These are phyloP conservation scores for Tetramorium bicarinatum DNA, from an alignment of 2,888 invertebrate genomes.

Conservation along the genomic window DNA sequence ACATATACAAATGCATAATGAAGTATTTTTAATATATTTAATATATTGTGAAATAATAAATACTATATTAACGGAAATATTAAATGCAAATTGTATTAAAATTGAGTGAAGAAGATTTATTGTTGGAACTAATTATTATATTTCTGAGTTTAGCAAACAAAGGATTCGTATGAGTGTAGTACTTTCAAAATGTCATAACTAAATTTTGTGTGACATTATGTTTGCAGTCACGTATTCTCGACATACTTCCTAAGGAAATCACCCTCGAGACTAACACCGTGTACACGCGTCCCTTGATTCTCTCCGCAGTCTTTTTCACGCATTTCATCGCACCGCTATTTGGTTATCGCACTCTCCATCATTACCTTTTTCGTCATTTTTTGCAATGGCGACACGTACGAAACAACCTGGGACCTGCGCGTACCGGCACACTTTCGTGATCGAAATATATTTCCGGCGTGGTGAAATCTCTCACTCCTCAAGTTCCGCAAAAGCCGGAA, in stretches of 20 bases:
- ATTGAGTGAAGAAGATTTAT: background rate
- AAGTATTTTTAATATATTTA: background rate
- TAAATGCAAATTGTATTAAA: background rate
- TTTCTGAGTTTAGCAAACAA: background rate
- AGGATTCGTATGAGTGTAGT: background rate
- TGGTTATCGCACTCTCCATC: conserved; percentile 57
- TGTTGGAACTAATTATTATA: background rate
- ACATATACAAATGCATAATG: background rate
- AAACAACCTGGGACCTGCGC: background rate
- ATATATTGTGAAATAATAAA: background rate
- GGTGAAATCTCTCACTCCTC: conserved; percentile 26
- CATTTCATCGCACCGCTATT: conserved; percentile 43
- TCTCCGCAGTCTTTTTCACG: background rate
- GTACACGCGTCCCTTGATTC: background rate
- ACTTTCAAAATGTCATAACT: background rate
- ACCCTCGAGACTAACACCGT: conserved; percentile 6
- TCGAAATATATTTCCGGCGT: conserved; percentile 63
- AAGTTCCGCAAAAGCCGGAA: background rate
- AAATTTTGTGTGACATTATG: conserved; percentile 2
- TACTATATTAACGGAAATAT: background rate
- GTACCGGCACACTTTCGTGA: conserved; percentile 18
- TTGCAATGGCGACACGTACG: background rate
- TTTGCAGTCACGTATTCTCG: background rate
- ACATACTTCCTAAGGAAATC: background rate
- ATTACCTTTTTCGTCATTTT: conserved; percentile 33